Conservation (phyloP, 2,797 vertebrate genomes). For the Pangasius djambal region DNA sequence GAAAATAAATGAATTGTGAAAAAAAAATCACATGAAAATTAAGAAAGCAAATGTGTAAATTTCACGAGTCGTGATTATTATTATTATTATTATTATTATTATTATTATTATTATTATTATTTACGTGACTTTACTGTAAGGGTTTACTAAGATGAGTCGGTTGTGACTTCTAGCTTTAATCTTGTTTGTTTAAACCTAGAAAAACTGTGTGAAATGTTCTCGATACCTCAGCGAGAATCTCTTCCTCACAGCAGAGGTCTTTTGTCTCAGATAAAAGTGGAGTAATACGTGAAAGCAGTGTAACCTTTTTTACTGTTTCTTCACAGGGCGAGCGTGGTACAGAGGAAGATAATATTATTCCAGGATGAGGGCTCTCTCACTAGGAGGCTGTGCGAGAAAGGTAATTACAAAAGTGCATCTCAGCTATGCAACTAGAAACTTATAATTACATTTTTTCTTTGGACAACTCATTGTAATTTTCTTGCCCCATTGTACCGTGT, state of each 20-base stretch:
- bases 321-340: slow-evolving; percentile 92
- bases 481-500: not conserved
- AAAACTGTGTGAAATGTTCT: not conserved
- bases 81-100: not conserved
- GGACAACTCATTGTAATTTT: slow-evolving; percentile 20
- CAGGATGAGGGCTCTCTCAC: slow-evolving; percentile 95
- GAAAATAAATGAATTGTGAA: not conserved
- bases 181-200: not conserved
- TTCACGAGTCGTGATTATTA: not conserved
- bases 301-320: slow-evolving; percentile 40
- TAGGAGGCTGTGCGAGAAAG: slow-evolving; percentile 92
- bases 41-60: not conserved
- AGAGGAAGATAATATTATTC: slow-evolving; percentile 96
- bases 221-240: not conserved
- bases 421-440: slow-evolving; percentile 10
- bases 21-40: not conserved
- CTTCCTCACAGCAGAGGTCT: not conserved
- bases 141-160: not conserved
- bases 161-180: not conserved
- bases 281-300: not conserved
- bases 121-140: not conserved
- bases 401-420: slow-evolving; percentile 72
- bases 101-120: not conserved
- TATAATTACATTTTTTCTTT: slow-evolving; percentile 28
- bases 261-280: slow-evolving; percentile 16